Evolutionary conservation across 2,888 invertebrate species (phyloP).

Genomic region (Andrena minutula): DNA sequence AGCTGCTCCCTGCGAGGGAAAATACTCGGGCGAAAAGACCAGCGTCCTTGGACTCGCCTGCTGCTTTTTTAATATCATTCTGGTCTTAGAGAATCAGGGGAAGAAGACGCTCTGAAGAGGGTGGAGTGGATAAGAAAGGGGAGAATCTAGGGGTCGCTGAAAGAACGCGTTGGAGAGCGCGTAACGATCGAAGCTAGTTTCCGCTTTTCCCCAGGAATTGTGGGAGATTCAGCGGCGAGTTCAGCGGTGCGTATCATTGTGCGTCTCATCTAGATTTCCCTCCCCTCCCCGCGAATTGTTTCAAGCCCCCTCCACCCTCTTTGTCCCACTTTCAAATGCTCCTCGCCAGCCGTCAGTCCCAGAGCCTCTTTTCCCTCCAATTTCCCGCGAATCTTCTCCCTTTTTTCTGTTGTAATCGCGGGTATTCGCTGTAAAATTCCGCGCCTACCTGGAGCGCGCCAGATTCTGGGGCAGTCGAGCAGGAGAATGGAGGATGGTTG

Average conservation of each 20-base stretch:
- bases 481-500: too few species aligned
- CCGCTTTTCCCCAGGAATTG: slow-evolving; percentile 1
- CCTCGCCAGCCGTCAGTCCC: slow-evolving; percentile 45
- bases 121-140: not conserved
- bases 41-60: not conserved
- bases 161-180: not conserved
- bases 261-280: slow-evolving; percentile 13
- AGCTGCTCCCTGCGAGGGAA: slow-evolving; percentile 24
- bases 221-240: slow-evolving; percentile 38
- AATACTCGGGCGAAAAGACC: not conserved
- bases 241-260: slow-evolving; percentile 43
- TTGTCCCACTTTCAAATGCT: slow-evolving; percentile 62
- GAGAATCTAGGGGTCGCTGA: not conserved
- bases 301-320: slow-evolving; percentile 30
- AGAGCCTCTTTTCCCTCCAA: slow-evolving; percentile 49
- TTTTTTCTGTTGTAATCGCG: not conserved
- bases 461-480: too few species aligned
- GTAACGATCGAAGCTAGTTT: slow-evolving; percentile 5
- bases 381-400: slow-evolving; percentile 38
- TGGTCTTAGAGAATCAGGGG: not conserved
- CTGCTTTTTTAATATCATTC: too few species aligned
- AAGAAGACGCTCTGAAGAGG: not conserved
- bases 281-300: slow-evolving; percentile 28
- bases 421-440: slow-evolving; percentile 23
- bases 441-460: too few species aligned